These are phyloP conservation scores for Platichthys stellatus DNA, from an alignment of 2,113 vertebrate species.

Conservation along the genomic window DNA sequence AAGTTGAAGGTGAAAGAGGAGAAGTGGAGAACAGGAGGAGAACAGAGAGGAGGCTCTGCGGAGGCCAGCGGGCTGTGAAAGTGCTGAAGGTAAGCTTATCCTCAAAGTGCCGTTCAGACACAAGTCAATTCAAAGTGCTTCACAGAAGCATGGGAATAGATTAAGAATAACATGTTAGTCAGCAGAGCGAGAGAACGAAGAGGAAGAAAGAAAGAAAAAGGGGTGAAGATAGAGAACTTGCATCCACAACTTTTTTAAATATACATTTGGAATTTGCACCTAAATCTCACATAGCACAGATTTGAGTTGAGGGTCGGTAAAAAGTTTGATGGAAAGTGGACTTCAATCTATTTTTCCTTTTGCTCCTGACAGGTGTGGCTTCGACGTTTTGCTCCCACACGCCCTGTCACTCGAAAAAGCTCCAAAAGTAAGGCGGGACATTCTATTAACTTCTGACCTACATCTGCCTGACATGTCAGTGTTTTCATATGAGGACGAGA, in stretches of 20 bases:
- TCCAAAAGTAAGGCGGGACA: not conserved
- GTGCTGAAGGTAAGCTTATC: slow-evolving; percentile 17
- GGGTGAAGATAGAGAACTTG: too few relatives aligned
- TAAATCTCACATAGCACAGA: not conserved
- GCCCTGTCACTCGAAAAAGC: too few relatives aligned
- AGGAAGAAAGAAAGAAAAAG: not conserved
- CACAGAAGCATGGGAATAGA: not conserved
- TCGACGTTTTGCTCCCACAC: too few relatives aligned
- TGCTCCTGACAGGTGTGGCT: too few relatives aligned
- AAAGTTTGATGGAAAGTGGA: not conserved
- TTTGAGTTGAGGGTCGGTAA: not conserved
- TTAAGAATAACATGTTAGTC: not conserved
- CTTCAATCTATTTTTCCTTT: too few relatives aligned
- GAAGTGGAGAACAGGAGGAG: slow-evolving; percentile 24
- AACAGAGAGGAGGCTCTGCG: slow-evolving; percentile 17
- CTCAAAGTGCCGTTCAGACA: not conserved
- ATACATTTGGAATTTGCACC: not conserved
- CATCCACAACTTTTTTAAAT: too few relatives aligned
- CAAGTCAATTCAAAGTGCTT: not conserved
- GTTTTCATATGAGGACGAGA: not conserved
- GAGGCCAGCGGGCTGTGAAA: slow-evolving; percentile 52
- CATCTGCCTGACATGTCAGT: not conserved
- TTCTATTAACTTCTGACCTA: not conserved
- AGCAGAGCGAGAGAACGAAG: too few relatives aligned
- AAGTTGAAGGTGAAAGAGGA: slow-evolving; percentile 9